phyloP scores from a whole-genome alignment of 2,113 vertebrate species.

The Vulpes lagopus region DNA sequence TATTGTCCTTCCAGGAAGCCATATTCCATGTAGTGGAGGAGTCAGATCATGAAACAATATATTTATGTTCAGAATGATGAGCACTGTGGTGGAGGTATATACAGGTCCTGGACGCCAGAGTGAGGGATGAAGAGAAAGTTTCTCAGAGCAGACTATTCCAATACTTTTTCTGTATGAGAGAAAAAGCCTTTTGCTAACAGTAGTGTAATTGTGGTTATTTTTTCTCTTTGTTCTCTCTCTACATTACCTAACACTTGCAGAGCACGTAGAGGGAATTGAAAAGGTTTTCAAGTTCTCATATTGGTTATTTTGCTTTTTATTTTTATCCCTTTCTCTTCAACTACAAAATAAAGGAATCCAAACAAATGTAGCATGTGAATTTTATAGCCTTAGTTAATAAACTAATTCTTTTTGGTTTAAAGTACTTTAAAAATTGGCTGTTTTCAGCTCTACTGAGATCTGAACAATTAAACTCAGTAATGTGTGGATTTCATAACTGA shows the following conservation, averaged over 20 bases:
- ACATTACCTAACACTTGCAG: neutral
- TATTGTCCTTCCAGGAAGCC: neutral
- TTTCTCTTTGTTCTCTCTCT: neutral
- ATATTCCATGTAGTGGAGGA: neutral
- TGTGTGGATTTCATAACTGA: constrained; percentile 43
- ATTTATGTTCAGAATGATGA: neutral
- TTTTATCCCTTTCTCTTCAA: constrained; percentile 9
- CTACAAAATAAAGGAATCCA: constrained; percentile 46
- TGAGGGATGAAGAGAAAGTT: neutral
- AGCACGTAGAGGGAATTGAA: neutral
- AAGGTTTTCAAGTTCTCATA: neutral
- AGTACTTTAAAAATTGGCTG: constrained; percentile 44
- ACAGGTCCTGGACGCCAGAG: neutral
- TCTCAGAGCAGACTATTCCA: neutral
- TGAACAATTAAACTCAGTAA: neutral
- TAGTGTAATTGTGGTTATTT: neutral
- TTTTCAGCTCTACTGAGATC: constrained; percentile 53
- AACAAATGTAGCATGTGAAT: neutral
- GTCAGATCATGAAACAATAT: neutral
- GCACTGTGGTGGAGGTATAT: neutral
- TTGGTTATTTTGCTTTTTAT: constrained; percentile 36
- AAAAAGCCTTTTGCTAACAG: neutral
- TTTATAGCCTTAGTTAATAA: neutral
- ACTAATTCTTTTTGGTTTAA: constrained; percentile 11
- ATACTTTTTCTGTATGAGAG: neutral